These are phyloP conservation scores for Pangasius djambal DNA, from an alignment of 2,797 vertebrate genomes.

Conservation along the genomic window DNA sequence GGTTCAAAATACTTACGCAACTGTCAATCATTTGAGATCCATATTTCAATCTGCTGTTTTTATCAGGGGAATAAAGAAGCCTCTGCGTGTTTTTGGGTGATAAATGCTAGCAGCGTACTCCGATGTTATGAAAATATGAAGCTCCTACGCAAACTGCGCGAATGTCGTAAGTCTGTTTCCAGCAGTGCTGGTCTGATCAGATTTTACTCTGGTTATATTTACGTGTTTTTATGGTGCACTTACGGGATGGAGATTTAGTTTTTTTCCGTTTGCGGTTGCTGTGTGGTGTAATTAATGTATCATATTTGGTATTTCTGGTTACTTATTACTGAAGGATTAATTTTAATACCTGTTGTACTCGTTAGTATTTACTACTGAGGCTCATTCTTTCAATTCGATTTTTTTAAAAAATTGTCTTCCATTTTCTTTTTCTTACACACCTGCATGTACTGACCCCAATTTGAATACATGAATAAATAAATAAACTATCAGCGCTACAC, in stretches of 20 bases:
- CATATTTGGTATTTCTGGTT: background rate
- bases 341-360: background rate
- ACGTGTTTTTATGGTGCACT: background rate
- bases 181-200: background rate
- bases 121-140: background rate
- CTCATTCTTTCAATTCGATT: background rate
- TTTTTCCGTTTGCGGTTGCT: too few species aligned
- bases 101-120: background rate
- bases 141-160: too few species aligned
- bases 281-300: background rate
- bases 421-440: background rate
- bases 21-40: background rate
- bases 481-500: background rate
- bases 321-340: background rate
- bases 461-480: slow-evolving; percentile 5
- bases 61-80: background rate
- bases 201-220: background rate
- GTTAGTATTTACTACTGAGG: background rate
- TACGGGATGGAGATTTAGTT: too few species aligned
- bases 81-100: too few species aligned
- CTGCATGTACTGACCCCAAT: background rate
- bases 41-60: background rate
- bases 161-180: background rate
- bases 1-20: too few species aligned
- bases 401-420: background rate